Conservation (phyloP, 2,113 vertebrate genomes). For the Phodopus roborovskii region DNA sequence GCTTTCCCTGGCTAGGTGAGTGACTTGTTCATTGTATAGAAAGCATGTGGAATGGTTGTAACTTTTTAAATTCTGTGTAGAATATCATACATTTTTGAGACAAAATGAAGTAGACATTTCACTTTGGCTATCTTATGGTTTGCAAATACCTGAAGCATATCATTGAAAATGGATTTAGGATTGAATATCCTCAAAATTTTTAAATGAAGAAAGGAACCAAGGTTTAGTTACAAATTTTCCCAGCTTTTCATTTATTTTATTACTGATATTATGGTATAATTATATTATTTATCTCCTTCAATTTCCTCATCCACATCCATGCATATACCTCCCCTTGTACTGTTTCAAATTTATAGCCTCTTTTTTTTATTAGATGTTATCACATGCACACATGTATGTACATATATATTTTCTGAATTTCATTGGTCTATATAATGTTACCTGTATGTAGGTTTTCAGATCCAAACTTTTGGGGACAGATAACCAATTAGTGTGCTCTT, state of each 20-base stretch:
- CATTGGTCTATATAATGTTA: neutral
- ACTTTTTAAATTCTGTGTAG: neutral
- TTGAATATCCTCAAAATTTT: neutral
- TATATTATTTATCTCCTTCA: neutral
- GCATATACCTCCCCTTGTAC: neutral
- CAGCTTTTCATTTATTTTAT: neutral
- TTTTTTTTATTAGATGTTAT: neutral
- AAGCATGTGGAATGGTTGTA: neutral
- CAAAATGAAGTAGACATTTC: neutral
- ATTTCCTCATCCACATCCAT: neutral
- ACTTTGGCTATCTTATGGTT: neutral
- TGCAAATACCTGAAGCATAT: neutral
- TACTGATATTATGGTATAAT: neutral
- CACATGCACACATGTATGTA: too few species aligned
- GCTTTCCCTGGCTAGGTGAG: neutral
- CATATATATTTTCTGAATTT: neutral
- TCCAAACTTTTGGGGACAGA: neutral
- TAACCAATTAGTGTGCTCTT: neutral
- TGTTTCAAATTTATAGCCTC: neutral
- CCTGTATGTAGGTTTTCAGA: neutral
- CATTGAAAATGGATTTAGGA: neutral
- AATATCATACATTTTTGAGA: neutral
- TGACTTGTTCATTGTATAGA: neutral
- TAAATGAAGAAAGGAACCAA: slow-evolving; percentile 3
- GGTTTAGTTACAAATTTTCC: slow-evolving; percentile 7